phyloP scores from a whole-genome alignment of 2,888 invertebrate genomes.

The Drosophila atripex region DNA sequence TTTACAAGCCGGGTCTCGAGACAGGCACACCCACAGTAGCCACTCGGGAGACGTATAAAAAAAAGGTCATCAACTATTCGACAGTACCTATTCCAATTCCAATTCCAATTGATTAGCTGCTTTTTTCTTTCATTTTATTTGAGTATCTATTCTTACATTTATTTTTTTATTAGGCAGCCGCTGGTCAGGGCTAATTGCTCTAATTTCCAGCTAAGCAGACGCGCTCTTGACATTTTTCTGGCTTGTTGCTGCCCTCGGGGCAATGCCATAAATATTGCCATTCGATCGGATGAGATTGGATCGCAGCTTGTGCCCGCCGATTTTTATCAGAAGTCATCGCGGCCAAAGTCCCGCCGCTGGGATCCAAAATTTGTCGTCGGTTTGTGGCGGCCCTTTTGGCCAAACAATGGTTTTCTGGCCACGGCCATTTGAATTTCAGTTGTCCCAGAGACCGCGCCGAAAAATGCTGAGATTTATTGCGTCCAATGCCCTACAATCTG shows the following conservation, averaged over 20 bases:
- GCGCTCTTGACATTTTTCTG: constrained; percentile 23
- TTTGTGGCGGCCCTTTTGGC: constrained; percentile 66
- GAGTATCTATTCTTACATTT: constrained; percentile 30
- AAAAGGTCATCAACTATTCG: constrained; percentile 56
- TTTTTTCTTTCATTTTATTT: constrained; percentile 54
- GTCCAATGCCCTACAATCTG: constrained; percentile 55
- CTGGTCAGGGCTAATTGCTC: constrained; percentile 70
- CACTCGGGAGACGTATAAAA: constrained; percentile 27
- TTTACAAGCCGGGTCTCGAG: constrained; percentile 68
- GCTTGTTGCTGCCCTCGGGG: constrained; percentile 33
- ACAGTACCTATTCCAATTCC: constrained; percentile 4
- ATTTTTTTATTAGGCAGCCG: constrained; percentile 46
- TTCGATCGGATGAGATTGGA: constrained; percentile 45
- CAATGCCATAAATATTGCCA: constrained; percentile 65
- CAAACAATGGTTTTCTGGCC: constrained; percentile 57
- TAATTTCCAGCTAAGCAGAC: constrained; percentile 69
- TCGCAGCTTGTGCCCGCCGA: constrained; percentile 67
- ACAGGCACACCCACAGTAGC: constrained; percentile 69
- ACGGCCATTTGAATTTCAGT: constrained; percentile 67
- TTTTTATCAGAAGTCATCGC: constrained; percentile 60
- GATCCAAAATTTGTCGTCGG: constrained; percentile 64
- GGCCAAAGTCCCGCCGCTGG: constrained; percentile 21
- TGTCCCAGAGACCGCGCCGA: constrained; percentile 43
- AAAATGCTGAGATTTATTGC: constrained; percentile 67
- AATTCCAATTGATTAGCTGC: constrained; percentile 30